Conservation (phyloP, 2,888 invertebrate genomes). For the Trachelus troglodyta region DNA sequence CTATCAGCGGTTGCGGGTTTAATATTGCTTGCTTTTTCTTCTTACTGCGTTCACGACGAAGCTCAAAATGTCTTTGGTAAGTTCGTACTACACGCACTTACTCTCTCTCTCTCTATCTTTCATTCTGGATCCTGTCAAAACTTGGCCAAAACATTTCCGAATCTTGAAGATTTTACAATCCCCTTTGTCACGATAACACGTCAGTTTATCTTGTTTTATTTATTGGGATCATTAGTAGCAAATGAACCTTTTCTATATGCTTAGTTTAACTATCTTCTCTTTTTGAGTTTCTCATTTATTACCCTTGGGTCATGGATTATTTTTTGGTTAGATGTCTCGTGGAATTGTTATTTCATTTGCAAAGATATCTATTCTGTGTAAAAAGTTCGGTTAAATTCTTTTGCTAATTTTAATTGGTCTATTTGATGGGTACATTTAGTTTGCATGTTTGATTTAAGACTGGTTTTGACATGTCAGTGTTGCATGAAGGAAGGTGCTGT, state of each 20-base stretch:
- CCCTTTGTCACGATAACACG: not conserved
- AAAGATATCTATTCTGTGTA: not conserved
- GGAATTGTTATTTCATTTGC: not conserved
- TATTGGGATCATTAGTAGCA: conserved; percentile 2
- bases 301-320: not conserved
- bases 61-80: conserved; percentile 58
- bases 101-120: conserved; percentile 22
- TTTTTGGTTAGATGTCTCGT: not conserved
- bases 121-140: conserved; percentile 17
- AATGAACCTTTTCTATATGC: not conserved
- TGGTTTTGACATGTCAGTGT: not conserved
- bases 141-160: conserved; percentile 11
- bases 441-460: not conserved
- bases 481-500: not conserved
- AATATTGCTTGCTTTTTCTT: conserved; percentile 10
- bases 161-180: conserved; percentile 14
- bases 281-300: not conserved
- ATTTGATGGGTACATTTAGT: not conserved
- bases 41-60: conserved; percentile 42
- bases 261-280: not conserved
- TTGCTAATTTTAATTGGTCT: not conserved
- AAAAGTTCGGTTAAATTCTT: not conserved
- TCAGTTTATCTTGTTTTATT: not conserved
- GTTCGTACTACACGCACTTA: conserved; percentile 26
- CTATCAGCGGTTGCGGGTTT: not conserved